phyloP scores from a whole-genome alignment of 2,797 vertebrate species.

The Syngnathus rostellatus region DNA sequence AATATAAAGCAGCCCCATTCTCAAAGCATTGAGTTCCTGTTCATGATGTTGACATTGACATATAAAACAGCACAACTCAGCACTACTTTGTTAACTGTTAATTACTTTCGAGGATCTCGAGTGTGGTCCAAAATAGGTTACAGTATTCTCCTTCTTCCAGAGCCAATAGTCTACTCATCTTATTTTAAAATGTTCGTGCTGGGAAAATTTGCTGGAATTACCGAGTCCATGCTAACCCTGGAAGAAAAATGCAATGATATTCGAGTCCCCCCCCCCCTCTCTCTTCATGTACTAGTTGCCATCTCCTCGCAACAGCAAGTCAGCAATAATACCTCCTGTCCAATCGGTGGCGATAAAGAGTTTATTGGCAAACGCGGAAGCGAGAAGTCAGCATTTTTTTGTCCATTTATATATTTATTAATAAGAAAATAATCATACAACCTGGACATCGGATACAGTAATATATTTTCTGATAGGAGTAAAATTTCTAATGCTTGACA shows the following conservation, averaged over 20 bases:
- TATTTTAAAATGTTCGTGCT: slow-evolving; percentile 34
- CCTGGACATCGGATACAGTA: too few species aligned
- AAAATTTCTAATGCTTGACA: not conserved
- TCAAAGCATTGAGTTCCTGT: slow-evolving; percentile 54
- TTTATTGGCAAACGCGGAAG: not conserved
- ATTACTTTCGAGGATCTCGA: too few species aligned
- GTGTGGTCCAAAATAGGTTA: not conserved
- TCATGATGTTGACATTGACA: slow-evolving; percentile 53
- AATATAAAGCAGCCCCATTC: slow-evolving; percentile 9
- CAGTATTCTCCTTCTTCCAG: not conserved
- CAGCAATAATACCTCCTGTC: slow-evolving; percentile 14
- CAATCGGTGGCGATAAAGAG: slow-evolving; percentile 26
- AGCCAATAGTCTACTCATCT: slow-evolving; percentile 28
- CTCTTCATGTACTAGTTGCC: slow-evolving; percentile 10
- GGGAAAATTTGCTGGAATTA: slow-evolving; percentile 42
- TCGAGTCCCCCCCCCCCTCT: not conserved
- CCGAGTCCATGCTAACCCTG: slow-evolving; percentile 31
- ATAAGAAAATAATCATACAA: too few species aligned
- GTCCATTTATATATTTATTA: too few species aligned
- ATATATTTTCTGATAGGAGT: not conserved
- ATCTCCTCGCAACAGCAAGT: slow-evolving; percentile 58
- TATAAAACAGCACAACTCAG: too few species aligned
- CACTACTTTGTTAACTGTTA: too few species aligned
- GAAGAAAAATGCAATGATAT: not conserved
- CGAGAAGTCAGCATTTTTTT: not conserved